A percentile compares a stretch with the other conserved stretches of the same genome.
Conservation (phyloP, 2,113 vertebrate genomes). For the Patagioenas fasciata region DNA sequence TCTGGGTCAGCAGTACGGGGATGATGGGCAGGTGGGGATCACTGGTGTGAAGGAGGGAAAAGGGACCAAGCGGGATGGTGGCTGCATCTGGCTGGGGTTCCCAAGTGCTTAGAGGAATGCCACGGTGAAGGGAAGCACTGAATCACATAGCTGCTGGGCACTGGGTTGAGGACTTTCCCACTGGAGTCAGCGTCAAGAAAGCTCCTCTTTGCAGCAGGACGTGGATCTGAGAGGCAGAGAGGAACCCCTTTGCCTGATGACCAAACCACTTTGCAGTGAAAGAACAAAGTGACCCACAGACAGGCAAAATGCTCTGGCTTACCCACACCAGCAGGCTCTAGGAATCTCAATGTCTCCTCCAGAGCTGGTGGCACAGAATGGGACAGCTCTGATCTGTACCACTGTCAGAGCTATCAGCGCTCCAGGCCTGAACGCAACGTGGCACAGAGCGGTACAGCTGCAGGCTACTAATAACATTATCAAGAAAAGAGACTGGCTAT, state of each 20-base stretch:
- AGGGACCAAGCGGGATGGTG: not conserved
- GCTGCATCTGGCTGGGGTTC: not conserved
- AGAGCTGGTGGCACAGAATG: not conserved
- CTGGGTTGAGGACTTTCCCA: not conserved
- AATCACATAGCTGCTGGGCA: not conserved
- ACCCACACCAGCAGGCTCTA: not conserved
- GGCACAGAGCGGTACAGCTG: constrained; percentile 13
- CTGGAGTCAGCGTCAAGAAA: not conserved
- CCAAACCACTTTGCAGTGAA: not conserved
- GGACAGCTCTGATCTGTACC: not conserved
- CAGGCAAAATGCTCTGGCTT: not conserved
- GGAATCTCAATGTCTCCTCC: not conserved
- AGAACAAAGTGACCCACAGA: not conserved
- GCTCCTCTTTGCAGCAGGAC: not conserved
- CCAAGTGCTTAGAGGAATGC: not conserved
- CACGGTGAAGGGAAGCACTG: not conserved
- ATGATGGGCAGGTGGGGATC: not conserved
- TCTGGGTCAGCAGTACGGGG: not conserved
- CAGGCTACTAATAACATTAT: constrained; percentile 53
- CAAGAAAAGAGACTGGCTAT: constrained; percentile 18
- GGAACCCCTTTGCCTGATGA: not conserved
- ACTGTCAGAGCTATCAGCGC: rapidly evolving
- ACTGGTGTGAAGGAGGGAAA: not conserved
- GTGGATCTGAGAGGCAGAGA: not conserved
- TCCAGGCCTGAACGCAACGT: not conserved